A percentile compares a stretch with the other conserved stretches of the same genome.
Evolutionary conservation across 2,888 invertebrate genomes (phyloP).

Genomic region (Agrilus biguttatus): DNA sequence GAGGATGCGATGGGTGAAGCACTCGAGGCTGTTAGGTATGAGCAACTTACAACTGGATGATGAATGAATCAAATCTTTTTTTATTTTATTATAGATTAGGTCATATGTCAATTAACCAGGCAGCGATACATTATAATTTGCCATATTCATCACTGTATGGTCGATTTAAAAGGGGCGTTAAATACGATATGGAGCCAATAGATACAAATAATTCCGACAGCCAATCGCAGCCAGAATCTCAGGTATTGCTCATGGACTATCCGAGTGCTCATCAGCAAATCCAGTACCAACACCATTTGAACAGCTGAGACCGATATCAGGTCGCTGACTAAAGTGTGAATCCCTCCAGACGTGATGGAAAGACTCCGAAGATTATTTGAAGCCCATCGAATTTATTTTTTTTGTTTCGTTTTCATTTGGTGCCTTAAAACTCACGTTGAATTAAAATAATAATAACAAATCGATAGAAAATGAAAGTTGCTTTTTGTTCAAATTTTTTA

Average conservation of each 20-base stretch:
- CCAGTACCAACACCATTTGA: conserved; percentile 27
- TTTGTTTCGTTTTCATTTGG: too few species aligned
- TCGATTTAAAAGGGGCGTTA: conserved; percentile 68
- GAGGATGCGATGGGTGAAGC: conserved; percentile 87
- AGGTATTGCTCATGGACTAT: conserved; percentile 26
- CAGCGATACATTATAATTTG: conserved; percentile 80
- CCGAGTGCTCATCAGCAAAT: conserved; percentile 25
- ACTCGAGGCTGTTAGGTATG: conserved; percentile 71
- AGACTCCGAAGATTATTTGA: too few species aligned
- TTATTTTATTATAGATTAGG: conserved; percentile 47
- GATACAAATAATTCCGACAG: conserved; percentile 25
- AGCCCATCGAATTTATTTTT: too few species aligned
- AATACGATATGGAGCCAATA: conserved; percentile 48
- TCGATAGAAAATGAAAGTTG: too few species aligned
- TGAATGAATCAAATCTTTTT: background rate
- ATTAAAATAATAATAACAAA: too few species aligned
- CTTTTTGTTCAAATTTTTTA: too few species aligned
- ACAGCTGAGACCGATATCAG: conserved; percentile 22
- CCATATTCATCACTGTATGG: conserved; percentile 84
- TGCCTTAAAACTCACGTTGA: too few species aligned
- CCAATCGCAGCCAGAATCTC: conserved; percentile 24
- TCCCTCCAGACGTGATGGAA: too few species aligned
- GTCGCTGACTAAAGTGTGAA: conserved; percentile 7
- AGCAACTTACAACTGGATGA: conserved; percentile 3
- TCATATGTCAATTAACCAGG: conserved; percentile 88